A percentile compares a stretch with the other conserved stretches of the same genome.
Conservation (phyloP, 1,140 invertebrate species). For the Gerris buenoi region DNA sequence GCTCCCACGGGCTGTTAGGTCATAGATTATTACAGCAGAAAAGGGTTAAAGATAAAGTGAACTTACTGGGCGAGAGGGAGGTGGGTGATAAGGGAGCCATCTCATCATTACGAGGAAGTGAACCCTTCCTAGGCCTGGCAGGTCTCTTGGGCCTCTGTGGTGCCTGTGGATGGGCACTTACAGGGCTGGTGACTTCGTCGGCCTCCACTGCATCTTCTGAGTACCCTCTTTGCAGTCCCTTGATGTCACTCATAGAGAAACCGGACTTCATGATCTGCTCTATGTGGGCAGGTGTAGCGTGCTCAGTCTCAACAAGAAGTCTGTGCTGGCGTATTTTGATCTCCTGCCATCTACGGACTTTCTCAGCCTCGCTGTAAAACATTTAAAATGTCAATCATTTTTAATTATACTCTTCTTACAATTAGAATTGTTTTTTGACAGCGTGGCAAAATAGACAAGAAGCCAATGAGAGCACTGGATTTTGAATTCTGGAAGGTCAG, state of each 20-base stretch:
- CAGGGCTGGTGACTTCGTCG: constrained; percentile 42
- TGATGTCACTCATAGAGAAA: constrained; percentile 85
- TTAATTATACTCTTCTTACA: too few species aligned
- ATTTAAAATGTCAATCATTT: too few species aligned
- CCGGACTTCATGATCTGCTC: constrained; percentile 85
- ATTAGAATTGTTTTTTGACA: too few species aligned
- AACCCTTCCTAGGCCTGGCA: constrained; percentile 53
- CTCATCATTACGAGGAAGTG: constrained; percentile 41
- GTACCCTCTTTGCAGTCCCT: constrained; percentile 76
- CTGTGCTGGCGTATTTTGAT: constrained; percentile 69
- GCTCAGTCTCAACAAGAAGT: constrained; percentile 52
- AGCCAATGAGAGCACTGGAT: too few species aligned
- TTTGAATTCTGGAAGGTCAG: too few species aligned
- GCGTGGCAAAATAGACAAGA: too few species aligned
- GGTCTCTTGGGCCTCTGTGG: constrained; percentile 41
- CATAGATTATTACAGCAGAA: too few species aligned
- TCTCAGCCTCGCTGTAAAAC: constrained; percentile 56
- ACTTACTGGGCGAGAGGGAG: neutral
- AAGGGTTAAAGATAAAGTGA: too few species aligned
- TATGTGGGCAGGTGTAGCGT: constrained; percentile 54
- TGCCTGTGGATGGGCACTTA: constrained; percentile 24
- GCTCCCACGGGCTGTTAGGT: too few species aligned
- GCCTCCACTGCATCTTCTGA: constrained; percentile 60
- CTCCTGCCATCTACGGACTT: constrained; percentile 70
- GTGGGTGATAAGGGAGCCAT: constrained; percentile 9